Base-by-base conservation (phyloP, 2,888 invertebrate genomes). In the Bellardia bayeri region DNA sequence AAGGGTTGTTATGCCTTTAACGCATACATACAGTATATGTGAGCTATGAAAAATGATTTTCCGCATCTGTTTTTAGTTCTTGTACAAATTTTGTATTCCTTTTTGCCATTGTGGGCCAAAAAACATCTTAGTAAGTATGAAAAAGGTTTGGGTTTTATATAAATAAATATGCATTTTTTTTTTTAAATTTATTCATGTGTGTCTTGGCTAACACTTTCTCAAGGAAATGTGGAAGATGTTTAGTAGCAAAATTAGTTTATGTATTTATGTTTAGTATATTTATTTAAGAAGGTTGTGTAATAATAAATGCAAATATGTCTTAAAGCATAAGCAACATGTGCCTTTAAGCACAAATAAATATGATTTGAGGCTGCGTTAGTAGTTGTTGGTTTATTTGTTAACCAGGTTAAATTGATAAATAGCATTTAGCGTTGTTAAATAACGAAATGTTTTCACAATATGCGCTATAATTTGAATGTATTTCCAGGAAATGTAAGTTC, bases 381-480 rank as follows among this genome's bases (percentile, higher is more conserved):
- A 37, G 23, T 9, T 23, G 23, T 23, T 40, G 68, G 49, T 30
- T 49, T 51, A n/a, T 69, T 81, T 79, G 69, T 69, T 63, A 56
- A 64, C 49, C 63, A 71, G 54, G 45, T 13, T 72, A 64, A 81
- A 72, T 33, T 81, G 71, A 81, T 81, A 81, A 72, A 81, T 72
- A 81, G 54, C 64, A 81, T 81, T 72, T 72, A 30, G 56, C 40
- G 80, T 64, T 81, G 33, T 64, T 64, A 81, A 42, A 54, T 42
- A 42, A 16, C 51, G 4, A 45, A 61, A 61, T 40, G 14, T 40
- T 3, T 33, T 8, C 61, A 33, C 13, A 2, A 1, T 3, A 13
- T 33, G 6, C 33, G 11, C 6, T 4, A 61, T 30, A 33, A 61
- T 33, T 61, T 61, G 13, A 0, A 61, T 11, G 4, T 14, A 33